Conservation (phyloP, 2,888 invertebrate genomes). For the Amblyjoppa fuscipennis region DNA sequence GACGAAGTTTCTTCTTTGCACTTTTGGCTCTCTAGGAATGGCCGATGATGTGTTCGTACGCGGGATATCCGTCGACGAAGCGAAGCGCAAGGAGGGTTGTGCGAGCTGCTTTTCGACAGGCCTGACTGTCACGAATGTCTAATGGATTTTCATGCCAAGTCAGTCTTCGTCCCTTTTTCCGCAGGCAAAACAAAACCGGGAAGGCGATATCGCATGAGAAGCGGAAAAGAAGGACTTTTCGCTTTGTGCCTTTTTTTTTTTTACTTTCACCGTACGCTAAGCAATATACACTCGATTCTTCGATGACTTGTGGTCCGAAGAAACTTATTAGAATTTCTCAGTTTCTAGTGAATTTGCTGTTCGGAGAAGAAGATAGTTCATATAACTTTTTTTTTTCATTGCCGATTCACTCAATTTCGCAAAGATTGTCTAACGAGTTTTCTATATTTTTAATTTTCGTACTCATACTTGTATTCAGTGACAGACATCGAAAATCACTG, state of each 20-base stretch:
- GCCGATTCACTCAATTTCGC: not conserved
- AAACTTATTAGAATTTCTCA: slow-evolving; percentile 24
- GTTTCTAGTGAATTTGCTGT: not conserved
- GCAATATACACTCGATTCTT: slow-evolving; percentile 45
- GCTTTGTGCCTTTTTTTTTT: slow-evolving; percentile 50
- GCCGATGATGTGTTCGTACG: slow-evolving; percentile 32
- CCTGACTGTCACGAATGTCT: slow-evolving; percentile 68
- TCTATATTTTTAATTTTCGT: not conserved
- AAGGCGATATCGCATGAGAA: slow-evolving; percentile 45
- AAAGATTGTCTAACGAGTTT: not conserved
- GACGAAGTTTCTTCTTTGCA: slow-evolving; percentile 47
- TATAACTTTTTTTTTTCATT: slow-evolving; percentile 2
- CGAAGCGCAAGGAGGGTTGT: slow-evolving; percentile 49
- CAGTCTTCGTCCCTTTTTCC: slow-evolving; percentile 5
- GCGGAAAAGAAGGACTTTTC: slow-evolving; percentile 59
- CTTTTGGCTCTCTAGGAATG: slow-evolving; percentile 46
- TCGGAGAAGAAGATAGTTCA: not conserved
- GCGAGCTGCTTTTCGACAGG: slow-evolving; percentile 68
- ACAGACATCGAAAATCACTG: no score
- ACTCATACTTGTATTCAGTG: not conserved
- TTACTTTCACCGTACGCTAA: slow-evolving; percentile 36
- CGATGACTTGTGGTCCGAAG: slow-evolving; percentile 14
- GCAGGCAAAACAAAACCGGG: slow-evolving; percentile 65
- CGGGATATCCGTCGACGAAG: slow-evolving; percentile 34
- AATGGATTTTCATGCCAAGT: slow-evolving; percentile 70